These are phyloP conservation scores for Drosophila sordidapex DNA, from an alignment of 2,888 invertebrate genomes.

Conservation along the genomic window DNA sequence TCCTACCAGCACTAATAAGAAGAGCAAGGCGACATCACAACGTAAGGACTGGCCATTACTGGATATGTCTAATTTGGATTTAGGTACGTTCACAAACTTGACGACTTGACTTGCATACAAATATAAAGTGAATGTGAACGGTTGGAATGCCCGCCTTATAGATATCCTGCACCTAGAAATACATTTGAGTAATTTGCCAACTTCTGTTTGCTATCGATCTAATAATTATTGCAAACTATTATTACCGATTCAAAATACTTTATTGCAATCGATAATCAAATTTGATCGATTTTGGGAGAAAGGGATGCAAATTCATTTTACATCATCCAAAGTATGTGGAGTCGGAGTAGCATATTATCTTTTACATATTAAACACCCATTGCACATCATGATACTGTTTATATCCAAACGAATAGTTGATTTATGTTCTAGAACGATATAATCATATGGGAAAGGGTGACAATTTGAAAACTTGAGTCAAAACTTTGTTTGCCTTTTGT, in stretches of 20 bases:
- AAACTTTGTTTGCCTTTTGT: background rate
- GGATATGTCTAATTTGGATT: conserved; percentile 82
- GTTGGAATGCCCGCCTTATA: background rate
- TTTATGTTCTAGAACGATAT: background rate
- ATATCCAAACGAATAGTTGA: background rate
- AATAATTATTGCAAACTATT: background rate
- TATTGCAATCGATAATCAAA: background rate
- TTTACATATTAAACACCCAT: background rate
- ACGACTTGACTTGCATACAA: no score
- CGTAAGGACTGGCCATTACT: conserved; percentile 84
- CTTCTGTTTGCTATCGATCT: background rate
- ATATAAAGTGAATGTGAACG: background rate
- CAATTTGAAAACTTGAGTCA: background rate
- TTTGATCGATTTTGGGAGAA: background rate
- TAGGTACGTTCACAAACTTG: conserved; percentile 62
- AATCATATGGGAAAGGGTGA: background rate
- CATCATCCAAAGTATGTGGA: background rate
- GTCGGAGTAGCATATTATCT: background rate
- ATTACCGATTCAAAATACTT: background rate
- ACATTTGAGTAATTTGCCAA: background rate
- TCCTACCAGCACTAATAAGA: conserved; percentile 53
- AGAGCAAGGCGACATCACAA: conserved; percentile 55
- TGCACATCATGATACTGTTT: background rate
- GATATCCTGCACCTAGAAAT: background rate
- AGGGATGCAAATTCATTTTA: background rate